Percentiles rank a stretch among this genome's conserved stretches.
Conservation (phyloP, 2,888 invertebrate species). For the Macrosiphum euphorbiae region DNA sequence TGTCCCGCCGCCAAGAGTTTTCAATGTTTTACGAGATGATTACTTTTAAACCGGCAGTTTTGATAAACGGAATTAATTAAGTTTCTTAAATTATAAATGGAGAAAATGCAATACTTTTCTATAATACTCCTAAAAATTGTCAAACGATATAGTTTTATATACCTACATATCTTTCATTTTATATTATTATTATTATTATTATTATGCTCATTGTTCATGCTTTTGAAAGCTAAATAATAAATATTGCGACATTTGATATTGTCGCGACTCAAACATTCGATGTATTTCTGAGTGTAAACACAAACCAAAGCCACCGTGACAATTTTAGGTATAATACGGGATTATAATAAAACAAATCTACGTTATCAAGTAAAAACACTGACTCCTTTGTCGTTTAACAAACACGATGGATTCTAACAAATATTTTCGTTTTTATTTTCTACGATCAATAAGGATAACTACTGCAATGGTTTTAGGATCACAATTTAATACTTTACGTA, state of each 20-base stretch:
- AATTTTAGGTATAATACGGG: background rate
- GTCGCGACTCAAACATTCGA: constrained; percentile 7
- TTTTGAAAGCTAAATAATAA: background rate
- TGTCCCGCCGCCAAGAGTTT: constrained; percentile 38
- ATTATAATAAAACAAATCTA: constrained; percentile 40
- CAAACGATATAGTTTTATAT: background rate
- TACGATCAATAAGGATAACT: constrained; percentile 34
- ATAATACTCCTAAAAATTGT: background rate
- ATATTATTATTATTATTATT: background rate
- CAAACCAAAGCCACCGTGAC: constrained; percentile 28
- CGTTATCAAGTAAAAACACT: constrained; percentile 41
- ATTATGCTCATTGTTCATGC: background rate
- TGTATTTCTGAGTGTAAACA: constrained; percentile 21
- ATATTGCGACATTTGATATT: background rate
- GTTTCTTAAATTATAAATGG: constrained; percentile 26
- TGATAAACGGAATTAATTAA: constrained; percentile 63
- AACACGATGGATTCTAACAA: background rate
- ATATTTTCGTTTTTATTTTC: constrained; percentile 16
- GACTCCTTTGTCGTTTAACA: background rate
- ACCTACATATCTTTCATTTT: background rate
- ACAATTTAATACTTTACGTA: background rate
- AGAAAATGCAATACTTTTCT: background rate
- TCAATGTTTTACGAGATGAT: constrained; percentile 45
- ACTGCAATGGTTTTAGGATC: background rate
- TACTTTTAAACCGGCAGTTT: constrained; percentile 56